Evolutionary conservation across 92 coral and sea anemone species (phyloP).

Genomic region (Parazoanthus swiftii): DNA sequence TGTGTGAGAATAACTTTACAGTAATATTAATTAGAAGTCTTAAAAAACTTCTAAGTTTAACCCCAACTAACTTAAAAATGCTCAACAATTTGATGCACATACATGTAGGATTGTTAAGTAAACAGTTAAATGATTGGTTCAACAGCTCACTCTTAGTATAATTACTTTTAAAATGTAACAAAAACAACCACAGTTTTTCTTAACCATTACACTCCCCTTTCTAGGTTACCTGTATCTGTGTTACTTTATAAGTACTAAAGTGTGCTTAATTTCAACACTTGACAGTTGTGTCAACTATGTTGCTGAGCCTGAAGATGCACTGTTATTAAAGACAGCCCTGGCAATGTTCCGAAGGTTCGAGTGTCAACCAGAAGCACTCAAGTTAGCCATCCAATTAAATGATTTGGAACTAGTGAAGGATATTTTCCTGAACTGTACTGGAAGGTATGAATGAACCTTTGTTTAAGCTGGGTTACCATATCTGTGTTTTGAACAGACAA

Average conservation of each 20-base stretch:
- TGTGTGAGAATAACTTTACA: too few relatives aligned
- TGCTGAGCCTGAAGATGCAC: slow-evolving; percentile 95
- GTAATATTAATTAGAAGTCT: too few relatives aligned
- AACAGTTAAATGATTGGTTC: too few relatives aligned
- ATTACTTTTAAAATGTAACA: too few relatives aligned
- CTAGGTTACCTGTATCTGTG: neutral
- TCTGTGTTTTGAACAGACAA: neutral
- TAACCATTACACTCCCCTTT: neutral
- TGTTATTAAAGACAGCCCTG: slow-evolving; percentile 79
- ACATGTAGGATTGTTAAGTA: too few relatives aligned
- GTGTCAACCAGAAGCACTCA: slow-evolving; percentile 87
- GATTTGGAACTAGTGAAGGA: slow-evolving; percentile 89
- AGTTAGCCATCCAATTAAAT: slow-evolving; percentile 87
- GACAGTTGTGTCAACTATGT: slow-evolving; percentile 95
- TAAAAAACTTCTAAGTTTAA: too few relatives aligned
- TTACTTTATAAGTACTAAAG: neutral
- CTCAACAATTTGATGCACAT: too few relatives aligned
- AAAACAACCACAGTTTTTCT: too few relatives aligned
- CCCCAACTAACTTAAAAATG: too few relatives aligned
- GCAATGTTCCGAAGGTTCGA: slow-evolving; percentile 85
- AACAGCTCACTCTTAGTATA: too few relatives aligned
- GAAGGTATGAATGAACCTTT: slow-evolving; percentile 60
- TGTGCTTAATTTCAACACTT: neutral
- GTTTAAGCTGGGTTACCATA: too few relatives aligned
- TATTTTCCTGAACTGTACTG: slow-evolving; percentile 80